These are phyloP conservation scores for Heliconius erato DNA, from an alignment of 2,888 invertebrate genomes.

Conservation along the genomic window DNA sequence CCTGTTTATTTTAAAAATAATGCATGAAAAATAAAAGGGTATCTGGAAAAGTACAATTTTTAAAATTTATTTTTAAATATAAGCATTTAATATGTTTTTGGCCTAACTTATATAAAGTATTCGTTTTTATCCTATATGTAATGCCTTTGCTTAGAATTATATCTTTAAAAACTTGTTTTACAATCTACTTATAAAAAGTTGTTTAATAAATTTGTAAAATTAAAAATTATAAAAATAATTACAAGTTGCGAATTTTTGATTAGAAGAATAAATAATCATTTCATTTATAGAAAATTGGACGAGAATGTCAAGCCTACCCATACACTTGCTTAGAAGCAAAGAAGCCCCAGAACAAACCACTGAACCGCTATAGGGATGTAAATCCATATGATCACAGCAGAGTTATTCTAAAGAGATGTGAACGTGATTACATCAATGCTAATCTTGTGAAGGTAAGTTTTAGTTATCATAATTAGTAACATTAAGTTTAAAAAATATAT, in stretches of 20 bases:
- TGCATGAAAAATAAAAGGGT: neutral
- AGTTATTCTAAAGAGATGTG: conserved; percentile 90
- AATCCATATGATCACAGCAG: conserved; percentile 98
- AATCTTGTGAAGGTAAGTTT: conserved; percentile 92
- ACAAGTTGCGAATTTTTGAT: no score
- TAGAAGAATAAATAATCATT: neutral
- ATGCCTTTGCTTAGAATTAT: no score
- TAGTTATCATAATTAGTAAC: neutral
- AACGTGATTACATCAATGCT: conserved; percentile 97
- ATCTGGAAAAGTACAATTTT: neutral
- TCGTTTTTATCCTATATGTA: neutral
- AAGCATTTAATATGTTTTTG: neutral
- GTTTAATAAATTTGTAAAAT: no score
- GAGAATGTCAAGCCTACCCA: conserved; percentile 88
- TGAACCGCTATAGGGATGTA: conserved; percentile 98
- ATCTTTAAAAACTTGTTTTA: no score
- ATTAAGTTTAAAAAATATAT: neutral
- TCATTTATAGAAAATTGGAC: conserved; percentile 89
- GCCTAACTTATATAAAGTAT: neutral
- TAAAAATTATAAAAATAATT: no score
- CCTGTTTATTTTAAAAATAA: neutral
- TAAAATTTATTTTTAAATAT: neutral
- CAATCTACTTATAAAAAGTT: no score
- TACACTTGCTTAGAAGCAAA: conserved; percentile 90
- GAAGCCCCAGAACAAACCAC: conserved; percentile 90